Evolutionary conservation across 1,140 invertebrate genomes (phyloP).

Genomic region (Conus betulinus): DNA sequence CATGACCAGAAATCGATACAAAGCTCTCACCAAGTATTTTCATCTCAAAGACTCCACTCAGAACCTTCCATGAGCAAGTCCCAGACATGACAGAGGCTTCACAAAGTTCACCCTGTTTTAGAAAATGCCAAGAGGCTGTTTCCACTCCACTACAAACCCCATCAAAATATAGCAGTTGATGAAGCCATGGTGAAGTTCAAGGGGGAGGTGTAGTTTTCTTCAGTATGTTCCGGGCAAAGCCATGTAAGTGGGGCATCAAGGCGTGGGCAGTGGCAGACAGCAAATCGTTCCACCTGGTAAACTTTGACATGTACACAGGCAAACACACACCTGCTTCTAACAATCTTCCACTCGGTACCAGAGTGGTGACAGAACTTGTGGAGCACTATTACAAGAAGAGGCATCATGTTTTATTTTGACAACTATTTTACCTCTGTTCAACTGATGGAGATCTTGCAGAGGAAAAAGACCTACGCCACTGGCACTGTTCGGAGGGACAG

Average conservation of each 20-base stretch:
- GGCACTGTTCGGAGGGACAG: not conserved
- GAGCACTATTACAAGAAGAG: not conserved
- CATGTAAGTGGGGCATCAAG: slow-evolving; percentile 76
- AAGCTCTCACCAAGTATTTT: not conserved
- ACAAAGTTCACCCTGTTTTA: slow-evolving; percentile 28
- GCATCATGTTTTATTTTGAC: slow-evolving; percentile 47
- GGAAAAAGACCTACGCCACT: slow-evolving; percentile 19
- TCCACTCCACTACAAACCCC: slow-evolving; percentile 29
- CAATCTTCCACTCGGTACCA: slow-evolving; percentile 5
- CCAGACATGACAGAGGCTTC: slow-evolving; percentile 17
- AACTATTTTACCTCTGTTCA: slow-evolving; percentile 42
- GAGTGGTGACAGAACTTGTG: slow-evolving; percentile 33
- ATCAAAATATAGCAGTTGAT: slow-evolving; percentile 51
- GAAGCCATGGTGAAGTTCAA: slow-evolving; percentile 67
- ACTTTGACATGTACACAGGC: slow-evolving; percentile 69
- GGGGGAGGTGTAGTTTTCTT: slow-evolving; percentile 66
- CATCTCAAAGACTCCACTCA: not conserved
- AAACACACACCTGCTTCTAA: not conserved
- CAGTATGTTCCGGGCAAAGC: slow-evolving; percentile 76
- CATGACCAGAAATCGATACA: not conserved
- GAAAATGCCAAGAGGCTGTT: slow-evolving; percentile 27
- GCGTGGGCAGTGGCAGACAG: slow-evolving; percentile 63
- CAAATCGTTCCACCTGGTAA: slow-evolving; percentile 70
- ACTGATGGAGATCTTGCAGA: slow-evolving; percentile 31
- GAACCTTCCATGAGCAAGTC: not conserved